Evolutionary conservation across 2,888 invertebrate species (phyloP), one percentile per base, ranked within the genome.

Genomic region (Calameuta pallipes): DNA sequence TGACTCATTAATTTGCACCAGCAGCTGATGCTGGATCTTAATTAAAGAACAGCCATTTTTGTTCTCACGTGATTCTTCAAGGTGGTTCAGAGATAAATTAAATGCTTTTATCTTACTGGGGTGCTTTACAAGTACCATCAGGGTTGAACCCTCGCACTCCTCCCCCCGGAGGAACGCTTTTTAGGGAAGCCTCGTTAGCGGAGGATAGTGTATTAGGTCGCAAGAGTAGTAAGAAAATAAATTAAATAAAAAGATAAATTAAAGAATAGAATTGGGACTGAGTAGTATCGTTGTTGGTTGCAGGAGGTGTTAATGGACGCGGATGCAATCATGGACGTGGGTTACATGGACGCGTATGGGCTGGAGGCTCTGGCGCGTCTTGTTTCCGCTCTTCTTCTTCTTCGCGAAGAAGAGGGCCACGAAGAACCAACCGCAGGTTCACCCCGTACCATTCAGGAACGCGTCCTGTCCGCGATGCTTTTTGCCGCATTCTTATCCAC

Each of bases 401-500:
- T 84, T 81, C 86, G 85, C 78, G 86, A 88, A 82, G 73, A 71
- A 76, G 85, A 87, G 81, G 80, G 82, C 84, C 82, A 78, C 81
- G 87, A 87, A 82, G 87, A 90, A 85, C 86, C 88, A 86, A 85
- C 85, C 85, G 83, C 88, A 87, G 86, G 84, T 89, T 89, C 90
- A 88, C 81, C 87, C 85, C 87, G 85, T 88, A 90, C 88, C 84
- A 88, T 89, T 89, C 88, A 90, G 88, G 91, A 91, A 82, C 89
- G 86, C 84, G 87, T 89, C 83, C 83, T 91, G 80, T 90, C 91
- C 85, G 87, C 86, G 85, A 87, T 88, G 86, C 90, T 90, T 88
- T 86, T 90, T 82, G 85, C 92, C 84, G 90, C 92, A 88, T 93
- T 93, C 89, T 88, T 93, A 83, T 87, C 91, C 80, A 92, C 92